Evolutionary conservation across 2,797 vertebrate genomes (phyloP), one percentile per base, ranked within the genome.

Genomic region (Oryzias sinensis): DNA sequence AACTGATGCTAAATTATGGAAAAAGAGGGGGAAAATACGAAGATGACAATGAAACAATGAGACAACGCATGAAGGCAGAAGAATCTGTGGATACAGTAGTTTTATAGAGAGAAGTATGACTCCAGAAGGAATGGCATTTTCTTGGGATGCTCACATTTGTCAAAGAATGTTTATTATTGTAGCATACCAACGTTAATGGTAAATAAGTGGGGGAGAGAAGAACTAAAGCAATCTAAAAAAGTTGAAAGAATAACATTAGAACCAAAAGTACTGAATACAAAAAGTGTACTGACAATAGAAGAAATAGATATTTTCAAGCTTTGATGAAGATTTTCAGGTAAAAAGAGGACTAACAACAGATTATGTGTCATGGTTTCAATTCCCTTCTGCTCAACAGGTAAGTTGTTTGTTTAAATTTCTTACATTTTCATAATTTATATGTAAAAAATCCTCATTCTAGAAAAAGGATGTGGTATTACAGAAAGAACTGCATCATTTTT

Each of bases 1-100:
- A 70, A 57, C 70, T 69, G 22, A 76, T 77, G 61, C 44, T 51
- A 43, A 55, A 41, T 49, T 50, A 20, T 37, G 60, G 47, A 67
- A 43, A 52, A 68, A 54, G 47, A 51, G 41, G 53, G 37, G 22
- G 22, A 67, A 4, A 49, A 56, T 17, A 54, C 56, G 54, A 66
- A 49, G 47, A 56, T 16, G 59, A 20, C 43, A 45, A 14, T 24
- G 40, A 68, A 47, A 48, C 52, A 59, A 22, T 24, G 46, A 68
- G 62, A 65, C 25, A 33, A 47, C 52, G 55, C 58, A 43, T 48
- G 48, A 22, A 56, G 14, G 37, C 40, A 43, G 33, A 53, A 49
- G 40, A 43, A 64, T 54, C 25, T 47, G 50, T 67, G 57, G 52
- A 53, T 62, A 54, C 55, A 43, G 41, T 57, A 49, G 42, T 27